These are phyloP conservation scores for Noctua pronuba DNA, from an alignment of 2,888 invertebrate genomes.

Conservation along the genomic window DNA sequence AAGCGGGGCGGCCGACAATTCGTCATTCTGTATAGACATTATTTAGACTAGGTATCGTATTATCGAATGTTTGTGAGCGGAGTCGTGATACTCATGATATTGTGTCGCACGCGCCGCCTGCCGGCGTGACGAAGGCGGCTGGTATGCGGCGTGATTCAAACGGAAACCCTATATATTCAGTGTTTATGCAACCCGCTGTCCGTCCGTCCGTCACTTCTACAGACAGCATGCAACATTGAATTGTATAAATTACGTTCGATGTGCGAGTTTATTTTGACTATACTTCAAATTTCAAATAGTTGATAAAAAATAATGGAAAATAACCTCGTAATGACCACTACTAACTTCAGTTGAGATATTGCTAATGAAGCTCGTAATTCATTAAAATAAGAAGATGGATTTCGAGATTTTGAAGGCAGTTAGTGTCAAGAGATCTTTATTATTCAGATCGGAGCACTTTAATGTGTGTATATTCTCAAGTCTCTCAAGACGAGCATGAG, in stretches of 20 bases:
- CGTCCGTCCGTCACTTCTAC: conserved; percentile 83
- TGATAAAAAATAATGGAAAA: conserved; percentile 32
- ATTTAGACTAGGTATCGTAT: conserved; percentile 77
- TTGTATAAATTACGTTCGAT: conserved; percentile 71
- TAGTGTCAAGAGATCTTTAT: conserved; percentile 67
- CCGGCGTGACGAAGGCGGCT: conserved; percentile 86
- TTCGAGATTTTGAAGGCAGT: conserved; percentile 63
- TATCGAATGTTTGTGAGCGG: conserved; percentile 78
- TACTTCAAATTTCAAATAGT: conserved; percentile 48
- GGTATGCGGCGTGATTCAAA: conserved; percentile 90
- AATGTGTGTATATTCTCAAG: conserved; percentile 73
- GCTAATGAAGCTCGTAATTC: conserved; percentile 44
- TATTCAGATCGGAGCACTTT: conserved; percentile 73
- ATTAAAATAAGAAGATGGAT: conserved; percentile 51
- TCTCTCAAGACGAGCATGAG: conserved; percentile 82
- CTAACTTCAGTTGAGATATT: conserved; percentile 30
- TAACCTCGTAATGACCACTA: conserved; percentile 13
- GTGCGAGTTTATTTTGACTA: conserved; percentile 65
- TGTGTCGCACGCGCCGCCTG: conserved; percentile 84
- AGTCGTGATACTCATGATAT: conserved; percentile 83
- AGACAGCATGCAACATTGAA: conserved; percentile 80
- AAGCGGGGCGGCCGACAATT: conserved; percentile 70
- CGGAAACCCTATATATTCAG: conserved; percentile 88
- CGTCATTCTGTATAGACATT: conserved; percentile 79
- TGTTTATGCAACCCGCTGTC: conserved; percentile 87